phyloP scores from a whole-genome alignment of 1,140 invertebrate genomes.

The Drosophila bipectinata region DNA sequence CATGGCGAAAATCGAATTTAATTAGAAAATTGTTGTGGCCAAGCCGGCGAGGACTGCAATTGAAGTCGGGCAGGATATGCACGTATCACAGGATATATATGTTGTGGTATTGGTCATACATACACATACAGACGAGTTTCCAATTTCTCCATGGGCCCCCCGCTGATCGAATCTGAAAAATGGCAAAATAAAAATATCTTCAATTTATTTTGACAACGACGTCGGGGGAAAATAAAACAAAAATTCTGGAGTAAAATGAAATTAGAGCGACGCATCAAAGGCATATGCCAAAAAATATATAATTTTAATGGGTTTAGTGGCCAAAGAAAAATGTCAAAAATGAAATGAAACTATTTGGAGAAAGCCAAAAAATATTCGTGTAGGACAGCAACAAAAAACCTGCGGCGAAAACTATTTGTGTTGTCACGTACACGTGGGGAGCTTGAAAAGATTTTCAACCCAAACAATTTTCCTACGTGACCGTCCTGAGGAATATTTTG shows the following conservation, averaged over 20 bases:
- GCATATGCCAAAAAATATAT: slow-evolving; percentile 72
- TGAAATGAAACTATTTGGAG: slow-evolving; percentile 58
- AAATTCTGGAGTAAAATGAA: slow-evolving; percentile 56
- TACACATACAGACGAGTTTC: slow-evolving; percentile 25
- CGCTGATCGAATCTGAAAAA: slow-evolving; percentile 43
- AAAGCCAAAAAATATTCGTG: slow-evolving; percentile 30
- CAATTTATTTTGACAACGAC: slow-evolving; percentile 76
- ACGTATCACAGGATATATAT: slow-evolving; percentile 57
- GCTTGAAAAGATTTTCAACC: slow-evolving; percentile 68
- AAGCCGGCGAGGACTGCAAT: slow-evolving; percentile 28
- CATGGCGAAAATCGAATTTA: slow-evolving; percentile 82
- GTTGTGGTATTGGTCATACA: slow-evolving; percentile 36
- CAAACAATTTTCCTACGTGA: slow-evolving; percentile 73
- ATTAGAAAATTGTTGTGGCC: slow-evolving; percentile 81
- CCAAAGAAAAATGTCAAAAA: slow-evolving; percentile 73
- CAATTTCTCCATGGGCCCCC: slow-evolving; percentile 24
- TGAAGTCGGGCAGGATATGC: slow-evolving; percentile 54
- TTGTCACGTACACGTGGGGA: slow-evolving; percentile 69
- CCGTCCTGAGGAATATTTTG: slow-evolving; percentile 42
- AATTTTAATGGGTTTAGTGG: slow-evolving; percentile 81
- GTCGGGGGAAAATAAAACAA: slow-evolving; percentile 51
- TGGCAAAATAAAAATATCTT: slow-evolving; percentile 67
- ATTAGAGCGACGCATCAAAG: slow-evolving; percentile 75
- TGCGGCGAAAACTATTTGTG: slow-evolving; percentile 66
- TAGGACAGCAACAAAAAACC: slow-evolving; percentile 10